A percentile compares a stretch with the other conserved stretches of the same genome.
phyloP scores from a whole-genome alignment of 2,888 invertebrate genomes.

The Tiphia femorata region DNA sequence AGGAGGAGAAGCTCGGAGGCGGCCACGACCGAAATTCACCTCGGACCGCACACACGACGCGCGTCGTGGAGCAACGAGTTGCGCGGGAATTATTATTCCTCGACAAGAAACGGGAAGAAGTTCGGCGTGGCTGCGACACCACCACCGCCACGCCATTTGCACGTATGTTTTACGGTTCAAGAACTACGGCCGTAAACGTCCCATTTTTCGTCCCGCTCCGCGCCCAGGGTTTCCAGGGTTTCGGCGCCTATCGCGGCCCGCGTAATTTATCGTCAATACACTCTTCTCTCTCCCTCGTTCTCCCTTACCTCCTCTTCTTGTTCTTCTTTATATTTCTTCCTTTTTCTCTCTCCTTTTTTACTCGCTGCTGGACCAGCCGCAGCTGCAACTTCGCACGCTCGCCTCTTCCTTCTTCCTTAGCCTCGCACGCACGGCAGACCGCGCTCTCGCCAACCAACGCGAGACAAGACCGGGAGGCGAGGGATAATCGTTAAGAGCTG shows the following conservation, averaged over 20 bases:
- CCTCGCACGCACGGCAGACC: too few species aligned
- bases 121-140: neutral
- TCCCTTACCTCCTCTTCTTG: neutral
- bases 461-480: conserved; percentile 15
- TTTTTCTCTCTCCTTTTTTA: neutral
- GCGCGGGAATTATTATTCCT: too few species aligned
- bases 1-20: too few species aligned
- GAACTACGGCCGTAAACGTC: conserved; percentile 20
- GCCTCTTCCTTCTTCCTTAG: too few species aligned
- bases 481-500: conserved; percentile 30
- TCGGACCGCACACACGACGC: too few species aligned
- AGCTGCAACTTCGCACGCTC: too few species aligned
- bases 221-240: conserved; percentile 9
- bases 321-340: neutral
- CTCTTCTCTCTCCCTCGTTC: neutral
- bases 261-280: conserved; percentile 27
- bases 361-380: too few species aligned
- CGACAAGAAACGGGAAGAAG: neutral
- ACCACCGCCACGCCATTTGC: too few species aligned
- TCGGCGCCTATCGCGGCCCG: neutral
- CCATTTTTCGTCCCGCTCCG: conserved; percentile 13
- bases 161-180: conserved; percentile 14
- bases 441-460: too few species aligned
- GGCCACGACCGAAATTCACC: too few species aligned
- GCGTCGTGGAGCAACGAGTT: too few species aligned